A percentile compares a stretch with the other conserved stretches of the same genome.
Conservation (phyloP, 2,888 invertebrate genomes). For the Nebria salina region DNA sequence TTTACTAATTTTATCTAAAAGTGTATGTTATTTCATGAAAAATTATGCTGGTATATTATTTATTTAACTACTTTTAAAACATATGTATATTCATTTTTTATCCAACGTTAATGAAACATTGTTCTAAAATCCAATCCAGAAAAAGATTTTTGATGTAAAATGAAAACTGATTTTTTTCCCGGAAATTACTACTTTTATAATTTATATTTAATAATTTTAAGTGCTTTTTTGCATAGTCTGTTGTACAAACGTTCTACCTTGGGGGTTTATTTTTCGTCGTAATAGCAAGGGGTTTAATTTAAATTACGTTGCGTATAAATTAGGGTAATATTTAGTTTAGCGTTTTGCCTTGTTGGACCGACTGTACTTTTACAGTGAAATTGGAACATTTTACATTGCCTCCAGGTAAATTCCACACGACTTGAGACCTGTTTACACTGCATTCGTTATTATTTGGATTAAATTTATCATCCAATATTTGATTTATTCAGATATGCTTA, state of each 20-base stretch:
- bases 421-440: background rate
- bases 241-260: background rate
- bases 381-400: background rate
- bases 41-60: no score
- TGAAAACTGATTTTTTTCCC: no score
- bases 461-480: slow-evolving; percentile 1
- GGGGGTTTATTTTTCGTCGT: slow-evolving; percentile 24
- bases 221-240: background rate
- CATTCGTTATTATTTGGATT: background rate
- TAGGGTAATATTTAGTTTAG: slow-evolving; percentile 39
- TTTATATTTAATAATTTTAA: background rate
- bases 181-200: no score
- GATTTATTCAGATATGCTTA: background rate
- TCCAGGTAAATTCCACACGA: background rate
- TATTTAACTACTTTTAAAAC: no score
- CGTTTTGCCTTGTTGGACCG: background rate
- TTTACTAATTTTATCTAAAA: no score
- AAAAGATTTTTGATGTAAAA: no score
- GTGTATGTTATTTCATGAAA: no score
- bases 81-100: no score
- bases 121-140: no score
- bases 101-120: no score
- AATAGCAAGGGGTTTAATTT: slow-evolving; percentile 17
- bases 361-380: slow-evolving; percentile 12
- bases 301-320: slow-evolving; percentile 25